Base-by-base conservation (phyloP, 2,113 vertebrate species). In the Serilophus lunatus region DNA sequence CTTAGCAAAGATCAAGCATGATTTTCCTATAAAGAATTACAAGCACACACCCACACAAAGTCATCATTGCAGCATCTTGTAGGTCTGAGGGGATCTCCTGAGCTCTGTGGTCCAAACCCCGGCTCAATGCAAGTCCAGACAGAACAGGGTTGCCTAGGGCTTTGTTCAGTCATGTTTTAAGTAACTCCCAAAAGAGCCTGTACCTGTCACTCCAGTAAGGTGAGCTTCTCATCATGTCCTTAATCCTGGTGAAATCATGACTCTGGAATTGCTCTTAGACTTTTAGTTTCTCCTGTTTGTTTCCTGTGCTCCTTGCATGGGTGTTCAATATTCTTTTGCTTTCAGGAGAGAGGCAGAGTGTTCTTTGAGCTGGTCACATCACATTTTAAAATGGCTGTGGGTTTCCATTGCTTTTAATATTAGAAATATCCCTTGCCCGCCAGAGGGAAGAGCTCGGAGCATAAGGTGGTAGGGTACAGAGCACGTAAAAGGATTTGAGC, bases 261-360 rank as follows among this genome's bases (percentile, higher is more conserved):
- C 63, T 86, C 44, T 90, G 59, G 31, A 80, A n/a, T 31, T 53
- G 36, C 3, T 0, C 50, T 57, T 65, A 61, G 72, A 33, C n/a
- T 84, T 90, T 19, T 61, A 38, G 65, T 86, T 92, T 72, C 45
- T 88, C 31, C 50, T 35, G 5, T 86, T 92, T 77, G 17, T 12
- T 86, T 72, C 40, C 59, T 0, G 0, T 79, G 38, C 54, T 77
- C 40, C 0, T 0, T 28, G 22, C 9, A 1, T 38, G 74, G 31
- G 31, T 33, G 36, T 64, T 51, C 57, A 79, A 1, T 47, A 35
- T 63, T 61, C 24, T 44, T 71, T 82, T 71, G 35, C 69, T 70
- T 71, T 75, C 78, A 59, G 64, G 50, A 77, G 50, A 31, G 71
- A 79, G 26, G 18, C n/a, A 65, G 42, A 36, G 10, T 42, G 25